Percentiles rank a stretch among this genome's conserved stretches.
These are phyloP conservation scores for Prunella fulvescens DNA, from an alignment of 2,113 vertebrate genomes.

Conservation along the genomic window DNA sequence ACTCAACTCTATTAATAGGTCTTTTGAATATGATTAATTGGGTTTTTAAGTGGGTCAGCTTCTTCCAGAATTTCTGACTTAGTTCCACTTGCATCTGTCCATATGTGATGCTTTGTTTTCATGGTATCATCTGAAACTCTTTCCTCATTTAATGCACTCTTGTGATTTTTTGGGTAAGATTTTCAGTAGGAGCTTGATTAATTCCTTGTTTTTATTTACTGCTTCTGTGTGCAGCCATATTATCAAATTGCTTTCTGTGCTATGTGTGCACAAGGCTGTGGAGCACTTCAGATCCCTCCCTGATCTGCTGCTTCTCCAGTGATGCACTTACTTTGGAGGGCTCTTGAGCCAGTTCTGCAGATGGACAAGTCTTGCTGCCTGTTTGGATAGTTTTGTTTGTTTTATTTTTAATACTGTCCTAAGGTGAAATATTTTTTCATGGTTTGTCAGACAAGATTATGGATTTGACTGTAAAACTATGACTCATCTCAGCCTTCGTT, in stretches of 20 bases:
- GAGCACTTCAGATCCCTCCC: neutral
- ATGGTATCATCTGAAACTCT: neutral
- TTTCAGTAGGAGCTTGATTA: neutral
- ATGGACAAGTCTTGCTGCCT: neutral
- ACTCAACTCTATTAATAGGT: neutral
- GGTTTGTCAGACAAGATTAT: slow-evolving; percentile 46
- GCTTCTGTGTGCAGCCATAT: neutral
- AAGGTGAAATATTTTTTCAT: slow-evolving; percentile 44
- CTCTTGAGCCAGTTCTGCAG: neutral
- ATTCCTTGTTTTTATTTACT: neutral
- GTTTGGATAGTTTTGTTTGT: neutral
- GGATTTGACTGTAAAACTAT: slow-evolving; percentile 25
- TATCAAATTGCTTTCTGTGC: neutral
- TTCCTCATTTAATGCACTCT: neutral
- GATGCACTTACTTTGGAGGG: neutral
- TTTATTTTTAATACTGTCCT: slow-evolving; percentile 49
- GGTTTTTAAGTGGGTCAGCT: neutral
- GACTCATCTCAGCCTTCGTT: slow-evolving; percentile 21
- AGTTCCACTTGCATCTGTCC: neutral
- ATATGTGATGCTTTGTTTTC: neutral
- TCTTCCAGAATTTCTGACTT: neutral
- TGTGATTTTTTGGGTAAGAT: neutral
- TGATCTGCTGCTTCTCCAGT: neutral
- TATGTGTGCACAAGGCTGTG: neutral
- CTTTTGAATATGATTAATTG: slow-evolving; percentile 36